Base-by-base conservation (phyloP, 2,113 vertebrate species). In the Rhegmatorhina hoffmannsi region DNA sequence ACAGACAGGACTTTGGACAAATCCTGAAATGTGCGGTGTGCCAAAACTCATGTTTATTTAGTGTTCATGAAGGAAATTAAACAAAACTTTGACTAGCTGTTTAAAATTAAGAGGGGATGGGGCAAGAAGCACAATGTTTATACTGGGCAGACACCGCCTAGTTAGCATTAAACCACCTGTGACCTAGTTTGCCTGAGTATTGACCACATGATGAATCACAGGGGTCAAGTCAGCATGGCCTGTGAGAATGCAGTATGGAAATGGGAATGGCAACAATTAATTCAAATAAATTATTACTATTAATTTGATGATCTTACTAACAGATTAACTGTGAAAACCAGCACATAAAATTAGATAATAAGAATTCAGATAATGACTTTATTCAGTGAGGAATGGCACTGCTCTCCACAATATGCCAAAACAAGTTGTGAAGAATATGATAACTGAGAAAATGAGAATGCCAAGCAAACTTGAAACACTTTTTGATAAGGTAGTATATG, bases 321-420 rank as follows among this genome's bases (percentile, higher is more conserved):
- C 36, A 79, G 62, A 68, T 72, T 76, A 91, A 80, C 46, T 79
- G 70, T 76, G 79, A 90, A 92, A 95, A 88, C 67, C 76, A 76
- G 21, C 38, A 75, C 46, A 76, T 46, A 46, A 90, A 83, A 79
- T 90, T 52, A 87, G 75, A 49, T 64, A 82, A 87, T 83, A 50
- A 93, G 19, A 46, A 18, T 88, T 76, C 66, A 94, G 58, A 66
- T 76, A 93, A 85, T 44, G 25, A 85, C 24, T 28, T 38, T 89
- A 7, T 89, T 89, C 49, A 89, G 16, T 75, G 13, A 94, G 13
- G 15, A 79, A 64, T 33, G 60, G 6, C 43, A 31, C 26, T 72
- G 3, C 87, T 91, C 66, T 87, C 21, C 36, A 73, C 34, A 78
- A 47, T 52, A 72, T 44, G 36, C 52, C 74, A 79, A 78, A 82